Conservation (phyloP, 2,797 vertebrate genomes). For the Labeo calbasu region DNA sequence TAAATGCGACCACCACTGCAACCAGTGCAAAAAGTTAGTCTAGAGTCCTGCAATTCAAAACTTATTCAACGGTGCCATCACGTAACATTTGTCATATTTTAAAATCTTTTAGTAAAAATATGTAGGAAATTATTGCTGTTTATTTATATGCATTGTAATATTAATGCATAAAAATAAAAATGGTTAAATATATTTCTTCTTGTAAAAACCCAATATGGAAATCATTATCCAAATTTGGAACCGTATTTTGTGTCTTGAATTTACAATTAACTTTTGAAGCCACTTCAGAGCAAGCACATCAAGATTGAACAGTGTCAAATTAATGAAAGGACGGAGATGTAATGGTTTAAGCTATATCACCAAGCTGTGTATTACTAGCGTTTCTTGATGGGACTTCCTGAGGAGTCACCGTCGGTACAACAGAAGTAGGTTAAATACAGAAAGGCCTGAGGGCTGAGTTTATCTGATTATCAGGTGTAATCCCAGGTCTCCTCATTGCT, state of each 20-base stretch:
- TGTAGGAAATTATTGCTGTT: not conserved
- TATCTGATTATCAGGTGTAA: slow-evolving; percentile 70
- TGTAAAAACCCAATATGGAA: not conserved
- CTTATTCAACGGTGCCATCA: too few relatives aligned
- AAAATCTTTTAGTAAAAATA: not conserved
- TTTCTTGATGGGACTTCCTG: not conserved
- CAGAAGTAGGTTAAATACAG: slow-evolving; percentile 65
- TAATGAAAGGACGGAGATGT: not conserved
- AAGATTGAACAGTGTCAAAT: not conserved
- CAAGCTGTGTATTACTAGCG: not conserved
- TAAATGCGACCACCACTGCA: too few relatives aligned
- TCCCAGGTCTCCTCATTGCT: slow-evolving; percentile 43
- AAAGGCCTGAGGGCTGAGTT: slow-evolving; percentile 61
- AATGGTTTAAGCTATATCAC: not conserved
- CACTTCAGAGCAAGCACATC: not conserved
- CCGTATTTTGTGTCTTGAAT: not conserved
- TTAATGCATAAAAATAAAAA: not conserved
- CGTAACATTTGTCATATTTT: not conserved
- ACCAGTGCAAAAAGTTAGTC: too few relatives aligned
- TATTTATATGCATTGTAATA: not conserved
- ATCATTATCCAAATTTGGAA: not conserved
- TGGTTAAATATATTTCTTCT: not conserved
- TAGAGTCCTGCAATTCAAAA: too few relatives aligned
- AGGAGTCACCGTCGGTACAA: slow-evolving; percentile 21
- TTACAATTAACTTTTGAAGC: not conserved